Conservation (phyloP, 1,140 invertebrate genomes). For the Bombus haemorrhoidalis region DNA sequence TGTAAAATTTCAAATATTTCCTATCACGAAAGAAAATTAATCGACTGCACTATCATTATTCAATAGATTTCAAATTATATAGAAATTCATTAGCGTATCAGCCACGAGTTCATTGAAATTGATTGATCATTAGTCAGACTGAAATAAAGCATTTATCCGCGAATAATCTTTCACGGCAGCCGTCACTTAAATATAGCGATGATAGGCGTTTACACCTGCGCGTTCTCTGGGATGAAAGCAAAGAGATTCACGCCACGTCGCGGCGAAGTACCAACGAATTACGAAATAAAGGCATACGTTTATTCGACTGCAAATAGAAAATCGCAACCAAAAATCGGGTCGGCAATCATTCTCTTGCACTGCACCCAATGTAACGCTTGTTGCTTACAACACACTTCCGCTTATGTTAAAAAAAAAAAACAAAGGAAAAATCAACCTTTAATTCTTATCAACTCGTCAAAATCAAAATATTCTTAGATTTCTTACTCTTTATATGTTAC, state of each 20-base stretch:
- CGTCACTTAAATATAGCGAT: constrained; percentile 47
- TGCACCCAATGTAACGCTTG: neutral
- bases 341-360: neutral
- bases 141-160: too few species aligned
- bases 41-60: neutral
- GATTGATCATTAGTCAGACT: neutral
- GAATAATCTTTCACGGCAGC: neutral
- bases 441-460: neutral
- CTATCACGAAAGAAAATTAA: neutral
- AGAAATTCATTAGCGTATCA: neutral
- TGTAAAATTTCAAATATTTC: neutral
- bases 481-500: neutral
- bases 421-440: too few species aligned
- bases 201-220: constrained; percentile 35
- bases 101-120: neutral
- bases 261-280: constrained; percentile 47
- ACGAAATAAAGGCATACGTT: constrained; percentile 30
- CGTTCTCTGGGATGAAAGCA: constrained; percentile 34
- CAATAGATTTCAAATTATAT: neutral
- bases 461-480: neutral
- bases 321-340: constrained; percentile 40
- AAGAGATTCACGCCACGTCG: constrained; percentile 36
- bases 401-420: too few species aligned
- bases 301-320: constrained; percentile 55
- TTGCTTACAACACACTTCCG: neutral